These are phyloP conservation scores for Cylas formicarius DNA, from an alignment of 1,140 invertebrate species.

Conservation along the genomic window DNA sequence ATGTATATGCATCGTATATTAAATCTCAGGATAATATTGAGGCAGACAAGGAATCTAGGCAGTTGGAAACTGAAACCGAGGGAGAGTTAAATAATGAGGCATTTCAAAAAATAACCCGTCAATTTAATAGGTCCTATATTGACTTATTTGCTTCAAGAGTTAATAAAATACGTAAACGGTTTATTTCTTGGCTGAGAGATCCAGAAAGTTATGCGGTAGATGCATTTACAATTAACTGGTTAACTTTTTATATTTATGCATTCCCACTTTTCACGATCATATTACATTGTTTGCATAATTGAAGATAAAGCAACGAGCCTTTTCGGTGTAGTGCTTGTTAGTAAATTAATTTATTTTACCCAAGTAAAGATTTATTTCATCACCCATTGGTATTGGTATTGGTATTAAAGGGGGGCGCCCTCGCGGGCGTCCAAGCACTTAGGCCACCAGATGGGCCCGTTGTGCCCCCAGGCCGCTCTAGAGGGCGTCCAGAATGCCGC, in stretches of 20 bases:
- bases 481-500: too few species aligned
- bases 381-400: too few species aligned
- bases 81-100: conserved; percentile 1
- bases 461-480: too few species aligned
- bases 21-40: conserved; percentile 22
- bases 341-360: too few species aligned
- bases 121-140: conserved; percentile 22
- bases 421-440: too few species aligned
- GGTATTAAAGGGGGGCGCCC: too few species aligned
- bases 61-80: conserved; percentile 1
- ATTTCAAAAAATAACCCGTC: conserved; percentile 16
- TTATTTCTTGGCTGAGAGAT: conserved; percentile 29
- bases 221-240: conserved; percentile 31
- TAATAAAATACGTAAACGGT: conserved; percentile 28
- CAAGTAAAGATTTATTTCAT: too few species aligned
- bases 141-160: conserved; percentile 29
- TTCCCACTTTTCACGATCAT: conserved; percentile 31
- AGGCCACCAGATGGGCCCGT: too few species aligned
- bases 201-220: conserved; percentile 23
- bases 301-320: conserved; percentile 26
- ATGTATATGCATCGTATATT: conserved; percentile 15
- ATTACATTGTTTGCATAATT: conserved; percentile 26
- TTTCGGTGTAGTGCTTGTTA: conserved; percentile 29
- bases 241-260: conserved; percentile 26
- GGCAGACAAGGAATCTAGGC: conserved; percentile 29